Base-by-base conservation (phyloP, 2,888 invertebrate species). In the Ditula angustiorana region DNA sequence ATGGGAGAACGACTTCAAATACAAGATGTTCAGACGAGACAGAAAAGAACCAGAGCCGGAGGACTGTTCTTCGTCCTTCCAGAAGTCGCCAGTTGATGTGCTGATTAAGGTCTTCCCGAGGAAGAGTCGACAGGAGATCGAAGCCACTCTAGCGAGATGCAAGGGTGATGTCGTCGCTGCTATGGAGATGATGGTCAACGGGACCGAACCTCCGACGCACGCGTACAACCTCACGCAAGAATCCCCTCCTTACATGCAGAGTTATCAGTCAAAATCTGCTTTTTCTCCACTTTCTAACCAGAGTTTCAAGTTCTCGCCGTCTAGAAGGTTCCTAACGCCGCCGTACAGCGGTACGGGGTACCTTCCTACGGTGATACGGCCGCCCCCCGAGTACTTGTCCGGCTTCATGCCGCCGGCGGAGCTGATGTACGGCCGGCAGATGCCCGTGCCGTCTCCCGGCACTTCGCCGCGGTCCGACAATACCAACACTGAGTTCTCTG, bases 81-180 rank as follows among this genome's bases (percentile, higher is more conserved):
- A 91, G 66, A 93, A 97, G 58, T 97, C 97, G 0, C 97, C 98
- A 0, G 95, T 98, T 1, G 98, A 98, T 82, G 97, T 98, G 0
- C 93, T 99, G 8, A 94, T 97, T 73, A 95, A 98, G 73, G 97
- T 98, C 0, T 99, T 99, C 82, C 98, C 98, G 0, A 95, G 96
- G 74, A 95, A 97, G 74, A 95, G 98, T 74, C 94, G 98, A 52
- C 95, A 95, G 53, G 97, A 98, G 78, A 96, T 99, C 1, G 98
- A 98, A 83, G 94, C 96, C 2, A 94, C 97, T 47, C 92, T 99
- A 19, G 96, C 97, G 71, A 94, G 96, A 67, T 97, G 96, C 84
- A 95, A 96, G 84, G 98, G 98, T 0, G 98, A 99, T 82, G 96
- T 98, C 0, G 95, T 98, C 0, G 96, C 97, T 73, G 98, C 98